phyloP scores from a whole-genome alignment of 2,113 vertebrate species.

The Sardina pilchardus region DNA sequence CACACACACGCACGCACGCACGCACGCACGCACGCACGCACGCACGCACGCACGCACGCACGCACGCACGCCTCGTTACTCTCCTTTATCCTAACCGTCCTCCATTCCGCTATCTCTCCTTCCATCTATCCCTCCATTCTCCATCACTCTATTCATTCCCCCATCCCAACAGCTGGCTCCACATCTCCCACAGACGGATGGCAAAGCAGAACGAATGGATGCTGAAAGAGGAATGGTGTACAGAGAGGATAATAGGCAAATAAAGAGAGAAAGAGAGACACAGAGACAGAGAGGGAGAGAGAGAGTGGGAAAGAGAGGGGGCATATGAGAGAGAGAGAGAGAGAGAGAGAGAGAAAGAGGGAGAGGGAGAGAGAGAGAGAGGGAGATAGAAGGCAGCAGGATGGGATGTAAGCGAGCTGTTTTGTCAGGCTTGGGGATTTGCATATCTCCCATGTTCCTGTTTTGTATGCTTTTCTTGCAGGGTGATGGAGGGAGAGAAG shows the following conservation, averaged over 20 bases:
- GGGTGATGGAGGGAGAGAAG: not conserved
- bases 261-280: not conserved
- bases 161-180: not conserved
- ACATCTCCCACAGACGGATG: not conserved
- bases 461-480: slow-evolving; percentile 2
- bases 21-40: not conserved
- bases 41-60: not conserved
- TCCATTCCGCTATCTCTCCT: not conserved
- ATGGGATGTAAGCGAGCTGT: not conserved
- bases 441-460: slow-evolving; percentile 8
- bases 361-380: not conserved
- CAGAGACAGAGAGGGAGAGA: not conserved
- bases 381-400: not conserved
- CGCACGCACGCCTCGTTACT: not conserved
- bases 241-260: not conserved
- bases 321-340: not conserved
- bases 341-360: not conserved
- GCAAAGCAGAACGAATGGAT: not conserved
- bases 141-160: not conserved
- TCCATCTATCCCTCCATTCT: not conserved
- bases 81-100: not conserved
- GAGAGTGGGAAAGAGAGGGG: not conserved
- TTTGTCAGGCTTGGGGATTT: not conserved
- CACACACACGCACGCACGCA: not conserved
- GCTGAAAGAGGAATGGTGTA: not conserved